These are phyloP conservation scores for Bettongia penicillata DNA, from an alignment of 2,113 vertebrate species.

Conservation along the genomic window DNA sequence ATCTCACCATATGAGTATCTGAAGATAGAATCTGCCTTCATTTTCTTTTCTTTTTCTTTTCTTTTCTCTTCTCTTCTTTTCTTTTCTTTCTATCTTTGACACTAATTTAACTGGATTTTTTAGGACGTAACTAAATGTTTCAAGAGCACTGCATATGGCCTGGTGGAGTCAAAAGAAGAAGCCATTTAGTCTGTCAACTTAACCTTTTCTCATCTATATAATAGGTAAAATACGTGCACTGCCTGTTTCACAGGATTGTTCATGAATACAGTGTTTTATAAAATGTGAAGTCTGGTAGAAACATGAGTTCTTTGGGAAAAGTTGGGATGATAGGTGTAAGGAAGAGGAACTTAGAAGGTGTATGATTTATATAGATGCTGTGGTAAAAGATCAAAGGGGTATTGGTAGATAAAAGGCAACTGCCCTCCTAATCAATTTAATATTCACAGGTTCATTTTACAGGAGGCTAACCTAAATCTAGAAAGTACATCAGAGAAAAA, in stretches of 20 bases:
- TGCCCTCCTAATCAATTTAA: not conserved
- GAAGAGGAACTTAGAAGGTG: not conserved
- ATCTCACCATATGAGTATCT: not conserved
- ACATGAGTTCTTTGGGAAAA: not conserved
- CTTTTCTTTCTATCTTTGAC: not conserved
- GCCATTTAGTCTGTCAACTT: not conserved
- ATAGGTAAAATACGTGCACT: not conserved
- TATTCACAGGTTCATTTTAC: not conserved
- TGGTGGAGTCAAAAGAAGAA: not conserved
- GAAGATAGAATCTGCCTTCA: not conserved
- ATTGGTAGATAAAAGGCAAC: not conserved
- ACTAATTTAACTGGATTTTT: not conserved
- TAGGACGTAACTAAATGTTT: not conserved
- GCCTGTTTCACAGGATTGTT: not conserved
- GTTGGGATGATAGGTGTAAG: not conserved
- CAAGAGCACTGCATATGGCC: not conserved
- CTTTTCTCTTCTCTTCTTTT: not conserved
- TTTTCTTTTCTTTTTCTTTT: not conserved
- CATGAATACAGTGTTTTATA: not conserved
- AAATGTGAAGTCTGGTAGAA: not conserved
- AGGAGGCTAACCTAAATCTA: not conserved
- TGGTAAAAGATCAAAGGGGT: not conserved
- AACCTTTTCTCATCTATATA: not conserved
- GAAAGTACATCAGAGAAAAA: not conserved
- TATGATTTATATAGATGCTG: not conserved